phyloP scores from a whole-genome alignment of 2,888 invertebrate genomes.

The Drosophila sordidapex region DNA sequence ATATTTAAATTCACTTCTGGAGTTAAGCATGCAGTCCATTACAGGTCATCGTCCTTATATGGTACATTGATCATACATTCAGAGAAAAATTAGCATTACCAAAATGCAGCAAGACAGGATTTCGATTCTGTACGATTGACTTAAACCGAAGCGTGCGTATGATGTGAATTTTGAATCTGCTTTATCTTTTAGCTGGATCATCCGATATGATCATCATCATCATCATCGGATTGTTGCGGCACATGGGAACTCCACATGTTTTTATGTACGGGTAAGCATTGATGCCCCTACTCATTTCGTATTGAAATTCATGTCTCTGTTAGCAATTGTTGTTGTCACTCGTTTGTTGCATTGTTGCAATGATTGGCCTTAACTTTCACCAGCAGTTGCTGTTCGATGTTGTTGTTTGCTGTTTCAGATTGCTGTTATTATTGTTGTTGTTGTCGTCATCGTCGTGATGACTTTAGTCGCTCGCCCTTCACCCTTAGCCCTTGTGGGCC shows the following conservation, averaged over 20 bases:
- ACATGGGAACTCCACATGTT: conserved; percentile 26
- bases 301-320: conserved; percentile 81
- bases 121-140: conserved; percentile 13
- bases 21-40: conserved; percentile 36
- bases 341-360: conserved; percentile 57
- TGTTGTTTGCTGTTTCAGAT: conserved; percentile 12
- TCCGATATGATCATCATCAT: conserved; percentile 33
- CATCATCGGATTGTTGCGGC: conserved; percentile 33
- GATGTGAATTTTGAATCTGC: conserved; percentile 57
- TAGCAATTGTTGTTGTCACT: conserved; percentile 66
- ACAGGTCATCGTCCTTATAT: conserved; percentile 44
- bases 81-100: conserved; percentile 68
- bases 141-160: conserved; percentile 41
- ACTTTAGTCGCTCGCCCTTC: conserved; percentile 59
- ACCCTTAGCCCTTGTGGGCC: conserved; percentile 48
- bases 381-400: conserved; percentile 34
- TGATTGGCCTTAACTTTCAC: conserved; percentile 80
- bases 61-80: conserved; percentile 53
- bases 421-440: conserved; percentile 17
- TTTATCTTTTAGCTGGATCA: conserved; percentile 29
- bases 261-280: neutral
- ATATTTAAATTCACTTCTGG: conserved; percentile 32
- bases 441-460: conserved; percentile 68
- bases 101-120: conserved; percentile 20
- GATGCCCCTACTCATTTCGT: conserved; percentile 35